Conservation (phyloP, 2,888 invertebrate species). For the Drosophila conformis region DNA sequence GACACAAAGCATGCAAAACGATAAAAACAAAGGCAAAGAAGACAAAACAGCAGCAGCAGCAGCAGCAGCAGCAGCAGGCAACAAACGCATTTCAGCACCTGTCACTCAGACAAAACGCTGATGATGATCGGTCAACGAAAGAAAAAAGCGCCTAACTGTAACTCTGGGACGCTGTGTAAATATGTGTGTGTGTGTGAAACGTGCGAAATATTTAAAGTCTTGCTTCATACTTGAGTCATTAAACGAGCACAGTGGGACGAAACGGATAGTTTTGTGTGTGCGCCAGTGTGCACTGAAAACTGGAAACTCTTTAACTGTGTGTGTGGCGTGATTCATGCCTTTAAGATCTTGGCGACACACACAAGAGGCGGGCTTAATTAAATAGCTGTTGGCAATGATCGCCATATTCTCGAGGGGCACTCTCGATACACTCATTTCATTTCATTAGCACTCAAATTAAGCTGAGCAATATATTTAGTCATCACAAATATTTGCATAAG, state of each 20-base stretch:
- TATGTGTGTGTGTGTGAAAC: conserved; percentile 42
- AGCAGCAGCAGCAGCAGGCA: conserved; percentile 26
- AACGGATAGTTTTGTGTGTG: conserved; percentile 1
- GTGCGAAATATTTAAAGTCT: conserved; percentile 71
- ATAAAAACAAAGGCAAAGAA: conserved; percentile 17
- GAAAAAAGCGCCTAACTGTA: conserved; percentile 65
- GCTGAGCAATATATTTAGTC: conserved; percentile 31
- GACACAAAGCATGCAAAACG: conserved; percentile 7
- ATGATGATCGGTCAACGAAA: conserved; percentile 50
- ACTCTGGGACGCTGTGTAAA: conserved; percentile 25
- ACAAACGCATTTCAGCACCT: conserved; percentile 59
- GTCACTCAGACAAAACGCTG: conserved; percentile 48
- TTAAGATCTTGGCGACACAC: conserved; percentile 3
- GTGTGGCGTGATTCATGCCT: conserved; percentile 48
- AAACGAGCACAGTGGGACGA: conserved; percentile 61
- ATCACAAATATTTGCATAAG: conserved; percentile 38
- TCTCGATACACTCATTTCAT: conserved; percentile 19
- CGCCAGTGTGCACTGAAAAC: conserved; percentile 22
- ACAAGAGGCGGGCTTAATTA: conserved; percentile 51
- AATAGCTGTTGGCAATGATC: conserved; percentile 38
- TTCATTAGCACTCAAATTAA: conserved; percentile 14
- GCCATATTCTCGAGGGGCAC: conserved; percentile 5
- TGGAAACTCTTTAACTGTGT: conserved; percentile 39
- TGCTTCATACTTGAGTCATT: conserved; percentile 65
- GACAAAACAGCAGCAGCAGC: conserved; percentile 21